Percentiles rank a stretch among this genome's conserved stretches.
These are phyloP conservation scores for Gambusia yucatana DNA, from an alignment of 2,797 vertebrate genomes.

Conservation along the genomic window DNA sequence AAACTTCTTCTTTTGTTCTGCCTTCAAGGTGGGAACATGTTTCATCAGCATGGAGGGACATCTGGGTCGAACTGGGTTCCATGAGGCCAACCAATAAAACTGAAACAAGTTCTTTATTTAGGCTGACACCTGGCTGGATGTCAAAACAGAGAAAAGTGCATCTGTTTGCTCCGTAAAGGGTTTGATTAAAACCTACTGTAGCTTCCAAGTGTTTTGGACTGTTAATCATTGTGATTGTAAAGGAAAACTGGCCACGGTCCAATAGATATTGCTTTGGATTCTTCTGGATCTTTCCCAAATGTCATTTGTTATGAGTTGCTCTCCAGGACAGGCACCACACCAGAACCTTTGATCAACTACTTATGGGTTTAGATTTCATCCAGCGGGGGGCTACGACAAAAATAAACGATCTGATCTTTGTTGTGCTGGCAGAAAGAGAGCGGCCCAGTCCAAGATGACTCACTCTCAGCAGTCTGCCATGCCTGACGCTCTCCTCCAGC, in stretches of 20 bases:
- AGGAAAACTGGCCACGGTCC: conserved; percentile 12
- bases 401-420: conserved; percentile 75
- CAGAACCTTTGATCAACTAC: conserved; percentile 70
- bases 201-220: not conserved
- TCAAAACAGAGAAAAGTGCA: not conserved
- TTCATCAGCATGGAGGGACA: not conserved
- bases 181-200: not conserved
- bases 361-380: conserved; percentile 65
- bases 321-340: conserved; percentile 57
- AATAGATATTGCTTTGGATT: conserved; percentile 19
- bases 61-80: not conserved
- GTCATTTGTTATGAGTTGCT: conserved; percentile 55
- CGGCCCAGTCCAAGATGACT: conserved; percentile 70
- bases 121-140: not conserved
- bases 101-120: conserved; percentile 2
- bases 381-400: conserved; percentile 65
- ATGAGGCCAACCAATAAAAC: conserved; percentile 1
- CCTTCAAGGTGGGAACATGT: not conserved
- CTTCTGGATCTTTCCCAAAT: conserved; percentile 53
- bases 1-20: not conserved
- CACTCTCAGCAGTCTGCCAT: conserved; percentile 69
- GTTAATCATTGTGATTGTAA: conserved; percentile 16
- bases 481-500: conserved; percentile 65
- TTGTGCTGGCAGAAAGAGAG: conserved; percentile 74
- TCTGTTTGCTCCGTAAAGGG: not conserved